Base-by-base conservation (phyloP, 2,113 vertebrate species). In the Anoplopoma fimbria region DNA sequence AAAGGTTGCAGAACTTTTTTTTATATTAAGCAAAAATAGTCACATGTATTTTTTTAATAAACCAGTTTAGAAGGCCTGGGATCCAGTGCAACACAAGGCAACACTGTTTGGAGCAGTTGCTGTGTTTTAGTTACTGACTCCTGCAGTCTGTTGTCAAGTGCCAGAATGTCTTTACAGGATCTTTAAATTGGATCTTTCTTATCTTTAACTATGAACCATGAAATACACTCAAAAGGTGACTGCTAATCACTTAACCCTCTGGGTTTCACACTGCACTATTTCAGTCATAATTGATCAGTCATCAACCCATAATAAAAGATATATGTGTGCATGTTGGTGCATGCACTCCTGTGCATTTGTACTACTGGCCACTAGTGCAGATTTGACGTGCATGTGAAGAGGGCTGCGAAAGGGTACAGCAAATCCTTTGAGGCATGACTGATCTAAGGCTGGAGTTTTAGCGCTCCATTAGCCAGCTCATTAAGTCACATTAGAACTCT, bases 401-500 rank as follows among this genome's bases (percentile, higher is more conserved):
- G 45, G 27, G 68, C 55, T 3, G 51, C 5, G 25, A 77, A n/a
- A 64, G 63, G 25, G 65, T 36, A 53, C 73, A 69, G 71, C 47
- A 76, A 82, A 86, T 87, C 87, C 88, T 89, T 55, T 0, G 62
- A 87, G 86, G 75, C 84, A 69, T 79, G 79, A 87, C 82, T 83
- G 87, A 92, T 89, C 77, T 86, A 42, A 80, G 78, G 69, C 82
- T 36, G 68, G 70, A 79, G 23, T 87, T 88, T 87, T 77, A 88
- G 77, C 10, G 45, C 87, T 92, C 65, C 75, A 92, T 93, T 91
- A 90, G 80, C 67, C 82, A 84, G 82, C 90, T 94, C 90, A 92
- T 93, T 93, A 92, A 90, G 87, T 92, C 88, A 89, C 88, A 91
- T 93, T 87, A 91, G 79, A 81, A 82, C 81, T 79, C 29, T 23